These are phyloP conservation scores for Procavia capensis DNA, from an alignment of 2,113 vertebrate species.

Conservation along the genomic window DNA sequence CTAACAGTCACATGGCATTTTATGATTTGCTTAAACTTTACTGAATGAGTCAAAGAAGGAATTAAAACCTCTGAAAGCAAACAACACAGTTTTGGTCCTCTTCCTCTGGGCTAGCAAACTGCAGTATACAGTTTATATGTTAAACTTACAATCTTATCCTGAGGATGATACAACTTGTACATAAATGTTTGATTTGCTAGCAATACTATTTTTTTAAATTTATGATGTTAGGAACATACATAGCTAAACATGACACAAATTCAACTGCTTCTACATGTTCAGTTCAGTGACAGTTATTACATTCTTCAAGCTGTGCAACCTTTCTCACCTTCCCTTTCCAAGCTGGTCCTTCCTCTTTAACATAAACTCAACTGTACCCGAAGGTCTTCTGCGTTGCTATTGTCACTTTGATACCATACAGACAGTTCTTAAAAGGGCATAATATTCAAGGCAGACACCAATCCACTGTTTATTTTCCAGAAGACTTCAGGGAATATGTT, in stretches of 20 bases:
- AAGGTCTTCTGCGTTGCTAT: neutral
- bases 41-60: conserved; percentile 37
- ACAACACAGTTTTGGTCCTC: neutral
- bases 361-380: no score
- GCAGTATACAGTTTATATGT: neutral
- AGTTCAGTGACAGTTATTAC: no score
- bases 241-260: no score
- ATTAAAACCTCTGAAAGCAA: conserved; percentile 46
- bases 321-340: no score
- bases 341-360: no score
- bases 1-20: conserved; percentile 33
- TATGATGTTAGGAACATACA: neutral
- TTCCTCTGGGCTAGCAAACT: conserved; percentile 39
- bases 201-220: neutral
- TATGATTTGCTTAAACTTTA: neutral
- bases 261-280: no score
- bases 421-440: neutral
- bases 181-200: neutral
- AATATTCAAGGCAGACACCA: neutral
- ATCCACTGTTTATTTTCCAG: neutral
- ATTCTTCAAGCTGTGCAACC: no score
- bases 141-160: neutral
- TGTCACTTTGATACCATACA: neutral
- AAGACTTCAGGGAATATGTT: neutral
- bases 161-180: neutral